A percentile compares a stretch with the other conserved stretches of the same genome.
Evolutionary conservation across 2,113 vertebrate species (phyloP).

Genomic region (Lanius ludovicianus): DNA sequence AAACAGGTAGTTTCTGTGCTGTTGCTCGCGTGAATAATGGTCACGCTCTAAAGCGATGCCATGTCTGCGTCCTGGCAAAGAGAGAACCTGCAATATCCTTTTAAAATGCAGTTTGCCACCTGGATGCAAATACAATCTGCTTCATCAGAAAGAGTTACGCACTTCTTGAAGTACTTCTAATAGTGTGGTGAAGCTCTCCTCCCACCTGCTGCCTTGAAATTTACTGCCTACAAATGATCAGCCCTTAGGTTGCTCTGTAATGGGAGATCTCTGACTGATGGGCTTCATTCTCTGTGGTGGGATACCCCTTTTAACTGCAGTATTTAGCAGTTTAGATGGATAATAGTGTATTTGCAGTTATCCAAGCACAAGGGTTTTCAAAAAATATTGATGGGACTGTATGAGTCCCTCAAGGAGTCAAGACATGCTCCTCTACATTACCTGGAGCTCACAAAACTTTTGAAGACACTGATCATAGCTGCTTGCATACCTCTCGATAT

Average conservation of each 20-base stretch:
- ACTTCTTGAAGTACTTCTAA: background rate
- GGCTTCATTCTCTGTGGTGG: background rate
- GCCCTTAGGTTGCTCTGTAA: background rate
- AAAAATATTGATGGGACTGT: background rate
- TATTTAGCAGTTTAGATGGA: background rate
- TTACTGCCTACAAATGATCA: background rate
- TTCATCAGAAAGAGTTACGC: background rate
- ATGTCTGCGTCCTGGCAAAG: background rate
- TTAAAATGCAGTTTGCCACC: background rate
- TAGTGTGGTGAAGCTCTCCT: background rate
- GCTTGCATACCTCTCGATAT: background rate
- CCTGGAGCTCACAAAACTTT: background rate
- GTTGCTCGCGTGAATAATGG: fast-evolving
- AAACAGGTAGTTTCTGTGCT: background rate
- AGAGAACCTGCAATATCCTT: background rate
- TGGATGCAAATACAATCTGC: background rate
- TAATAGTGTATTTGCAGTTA: background rate
- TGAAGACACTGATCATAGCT: background rate
- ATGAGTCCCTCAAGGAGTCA: background rate
- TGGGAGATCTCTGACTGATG: background rate
- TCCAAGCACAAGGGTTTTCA: background rate
- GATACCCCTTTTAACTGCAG: background rate
- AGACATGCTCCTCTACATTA: fast-evolving
- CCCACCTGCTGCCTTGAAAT: background rate
- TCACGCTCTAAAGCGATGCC: fast-evolving